Evolutionary conservation across 1,140 invertebrate genomes (phyloP).

Genomic region (Camponotus floridanus): DNA sequence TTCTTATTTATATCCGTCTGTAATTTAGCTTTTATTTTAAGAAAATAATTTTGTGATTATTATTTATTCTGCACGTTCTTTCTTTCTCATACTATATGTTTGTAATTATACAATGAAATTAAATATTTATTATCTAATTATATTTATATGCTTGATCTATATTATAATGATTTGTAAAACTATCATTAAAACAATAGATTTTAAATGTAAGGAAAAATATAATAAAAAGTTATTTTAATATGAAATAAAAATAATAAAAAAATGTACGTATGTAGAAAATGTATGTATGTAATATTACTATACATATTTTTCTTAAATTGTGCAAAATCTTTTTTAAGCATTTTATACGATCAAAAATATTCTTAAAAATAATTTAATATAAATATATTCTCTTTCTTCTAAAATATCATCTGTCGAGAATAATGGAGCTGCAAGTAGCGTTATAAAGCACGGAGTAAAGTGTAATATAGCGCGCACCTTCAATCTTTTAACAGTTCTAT

Average conservation of each 20-base stretch:
- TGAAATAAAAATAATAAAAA: too few species aligned
- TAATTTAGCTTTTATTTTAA: background rate
- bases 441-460: slow-evolving; percentile 11
- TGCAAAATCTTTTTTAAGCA: background rate
- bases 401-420: slow-evolving; percentile 2
- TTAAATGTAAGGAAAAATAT: too few species aligned
- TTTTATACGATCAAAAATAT: background rate
- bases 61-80: background rate
- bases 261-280: too few species aligned
- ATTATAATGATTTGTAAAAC: too few species aligned
- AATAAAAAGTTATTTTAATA: too few species aligned
- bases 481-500: slow-evolving; percentile 42
- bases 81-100: background rate
- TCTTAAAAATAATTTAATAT: background rate
- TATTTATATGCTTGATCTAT: too few species aligned
- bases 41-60: background rate
- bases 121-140: too few species aligned
- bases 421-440: slow-evolving; percentile 7
- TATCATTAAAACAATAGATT: too few species aligned
- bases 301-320: too few species aligned
- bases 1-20: background rate
- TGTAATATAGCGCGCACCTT: background rate
- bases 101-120: background rate
- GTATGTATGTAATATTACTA: too few species aligned
- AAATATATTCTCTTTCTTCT: background rate